These are phyloP conservation scores for Drosophila busckii DNA, from an alignment of 1,140 invertebrate species.

Conservation along the genomic window DNA sequence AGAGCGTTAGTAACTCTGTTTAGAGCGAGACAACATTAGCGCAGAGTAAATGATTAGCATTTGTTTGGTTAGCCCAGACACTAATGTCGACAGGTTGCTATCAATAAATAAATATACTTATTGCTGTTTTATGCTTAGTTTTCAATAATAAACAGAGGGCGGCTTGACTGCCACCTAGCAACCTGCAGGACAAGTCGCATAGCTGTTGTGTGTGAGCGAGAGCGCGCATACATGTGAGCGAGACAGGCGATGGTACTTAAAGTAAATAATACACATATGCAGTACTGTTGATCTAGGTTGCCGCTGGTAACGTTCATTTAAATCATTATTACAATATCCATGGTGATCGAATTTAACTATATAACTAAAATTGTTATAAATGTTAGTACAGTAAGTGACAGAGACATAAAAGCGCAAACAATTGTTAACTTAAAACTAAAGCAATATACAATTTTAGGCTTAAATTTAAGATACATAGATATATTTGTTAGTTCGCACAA, in stretches of 20 bases:
- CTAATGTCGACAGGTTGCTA: constrained; percentile 48
- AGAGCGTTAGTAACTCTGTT: too few relatives aligned
- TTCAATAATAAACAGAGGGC: constrained; percentile 64
- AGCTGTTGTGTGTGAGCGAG: neutral
- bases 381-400: too few relatives aligned
- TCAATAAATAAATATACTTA: constrained; percentile 70
- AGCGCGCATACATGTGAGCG: neutral
- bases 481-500: too few relatives aligned
- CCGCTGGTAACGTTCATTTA: constrained; percentile 12
- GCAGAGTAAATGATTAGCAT: constrained; percentile 29
- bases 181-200: constrained; percentile 18
- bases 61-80: neutral
- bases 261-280: constrained; percentile 4
- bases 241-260: neutral
- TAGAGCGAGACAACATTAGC: too few relatives aligned
- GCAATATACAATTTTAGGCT: too few relatives aligned
- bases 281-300: constrained; percentile 23
- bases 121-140: constrained; percentile 61
- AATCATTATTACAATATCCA: constrained; percentile 14
- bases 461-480: too few relatives aligned
- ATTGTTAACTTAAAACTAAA: too few relatives aligned
- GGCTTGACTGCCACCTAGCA: constrained; percentile 36
- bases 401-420: too few relatives aligned
- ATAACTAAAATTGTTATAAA: too few relatives aligned
- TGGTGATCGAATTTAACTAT: constrained; percentile 30